Percentiles rank a stretch among this genome's conserved stretches.
Evolutionary conservation across 2,888 invertebrate species (phyloP).

Genomic region (Ecdyonurus torrentis): DNA sequence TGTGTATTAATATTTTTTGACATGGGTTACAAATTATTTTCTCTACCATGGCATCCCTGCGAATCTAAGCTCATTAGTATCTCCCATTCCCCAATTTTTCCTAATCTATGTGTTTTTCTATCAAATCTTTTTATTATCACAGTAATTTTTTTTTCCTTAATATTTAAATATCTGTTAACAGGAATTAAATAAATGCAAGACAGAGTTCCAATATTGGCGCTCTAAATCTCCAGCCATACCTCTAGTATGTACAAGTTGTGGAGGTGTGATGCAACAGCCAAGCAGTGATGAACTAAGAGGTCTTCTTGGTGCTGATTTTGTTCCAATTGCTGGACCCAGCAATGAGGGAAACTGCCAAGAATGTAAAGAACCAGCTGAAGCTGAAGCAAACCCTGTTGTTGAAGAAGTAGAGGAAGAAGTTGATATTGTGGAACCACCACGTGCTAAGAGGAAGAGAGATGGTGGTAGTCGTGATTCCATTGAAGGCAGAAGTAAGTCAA

Average conservation of each 20-base stretch:
- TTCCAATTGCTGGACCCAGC: conserved; percentile 8
- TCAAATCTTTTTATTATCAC: too few relatives aligned
- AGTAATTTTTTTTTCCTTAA: too few relatives aligned
- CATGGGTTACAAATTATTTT: too few relatives aligned
- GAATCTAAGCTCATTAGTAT: too few relatives aligned
- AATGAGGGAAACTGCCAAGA: neutral
- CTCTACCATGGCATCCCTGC: too few relatives aligned
- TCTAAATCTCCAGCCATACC: conserved; percentile 66
- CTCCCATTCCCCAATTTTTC: too few relatives aligned
- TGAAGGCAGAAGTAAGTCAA: neutral
- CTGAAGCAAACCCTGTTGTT: too few relatives aligned
- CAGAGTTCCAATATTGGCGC: conserved; percentile 80
- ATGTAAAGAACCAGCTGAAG: neutral
- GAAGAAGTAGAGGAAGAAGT: neutral
- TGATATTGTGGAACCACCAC: neutral
- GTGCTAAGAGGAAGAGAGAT: neutral
- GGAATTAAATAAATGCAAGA: conserved; percentile 83
- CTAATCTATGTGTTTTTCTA: too few relatives aligned
- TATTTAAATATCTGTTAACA: conserved; percentile 30
- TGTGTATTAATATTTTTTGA: too few relatives aligned
- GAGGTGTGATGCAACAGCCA: conserved; percentile 31
- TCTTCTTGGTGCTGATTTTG: neutral
- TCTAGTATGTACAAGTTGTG: conserved; percentile 58
- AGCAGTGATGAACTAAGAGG: conserved; percentile 6
- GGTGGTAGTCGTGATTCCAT: neutral